Evolutionary conservation across 1,140 invertebrate species (phyloP), one percentile per base, ranked within the genome.

Genomic region (Leptestheria dahalacensis): DNA sequence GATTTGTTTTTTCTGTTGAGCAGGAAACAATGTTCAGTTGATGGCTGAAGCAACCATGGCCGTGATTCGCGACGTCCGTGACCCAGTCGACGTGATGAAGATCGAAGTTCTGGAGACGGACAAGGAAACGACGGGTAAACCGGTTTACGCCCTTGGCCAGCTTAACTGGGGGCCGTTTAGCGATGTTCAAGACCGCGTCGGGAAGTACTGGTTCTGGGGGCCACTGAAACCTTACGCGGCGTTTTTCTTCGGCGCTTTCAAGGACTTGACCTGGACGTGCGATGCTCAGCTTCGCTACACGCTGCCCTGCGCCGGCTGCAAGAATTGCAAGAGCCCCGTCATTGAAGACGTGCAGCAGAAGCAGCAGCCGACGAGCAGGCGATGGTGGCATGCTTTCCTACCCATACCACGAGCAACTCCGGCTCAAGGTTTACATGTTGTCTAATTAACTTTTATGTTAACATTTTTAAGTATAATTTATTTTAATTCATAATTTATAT

Each of bases 121-220:
- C 68, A 62, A 67, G 53, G 73, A 76, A 53, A 70, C 72, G 47
- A 69, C 75, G 0, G 76, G 73, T 41, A 84, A 84, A 71, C 80
- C 85, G 18, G 80, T 92, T 61, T 97, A 83, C 76, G 83, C 87
- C 3, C 68, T 93, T 48, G 78, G 79, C 61, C 74, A 78, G 1
- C 71, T 97, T 48, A 82, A 90, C 68, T 88, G 86, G 82, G 91
- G 92, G 50, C 80, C 82, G 12, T 86, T 86, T 69, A 75, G 84
- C 67, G 87, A 96, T 74, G 83, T 85, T 2, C 70, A 84, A 57
- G 77, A 78, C 11, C 75, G 72, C 58, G 81, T 80, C 62, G 82
- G 87, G 60, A 85, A 84, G 68, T 93, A 92, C 71, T 94, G 91
- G 90, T 85, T 90, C 65, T 85, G 84, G 74, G 88, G 88, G 25